Evolutionary conservation across 2,888 invertebrate genomes (phyloP), one percentile per base, ranked within the genome.

Genomic region (Agrochola lychnidis): DNA sequence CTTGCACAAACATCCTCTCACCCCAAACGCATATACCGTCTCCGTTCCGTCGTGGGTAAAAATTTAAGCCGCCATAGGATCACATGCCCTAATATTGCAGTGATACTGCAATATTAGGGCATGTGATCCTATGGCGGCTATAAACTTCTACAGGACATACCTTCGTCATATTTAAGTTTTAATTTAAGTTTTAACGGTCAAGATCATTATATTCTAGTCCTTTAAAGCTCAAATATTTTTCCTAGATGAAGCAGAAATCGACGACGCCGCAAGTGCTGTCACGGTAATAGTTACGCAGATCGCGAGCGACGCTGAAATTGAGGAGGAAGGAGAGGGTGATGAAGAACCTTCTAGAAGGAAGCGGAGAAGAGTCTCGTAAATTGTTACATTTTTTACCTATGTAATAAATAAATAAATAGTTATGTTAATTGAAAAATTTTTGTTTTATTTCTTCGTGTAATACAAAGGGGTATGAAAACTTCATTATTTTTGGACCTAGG

Each of bases 311-410:
- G 68, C 53, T 25, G 84, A 74, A n/a, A 89, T 45, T 16, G 89
- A 87, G 3, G 82, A 73, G 30, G 84, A 48, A 45, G 82, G 76
- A n/a, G 74, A 56, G 9, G 85, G 83, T n/a, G 89, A 92, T 51
- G 89, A 89, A 64, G 87, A 88, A 69, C 62, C 81, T n/a, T 68
- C 88, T 59, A 88, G 73, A 62, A 90, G 86, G 75, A 92, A 92
- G 79, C 88, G 91, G 12, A 89, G 89, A 82, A 89, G 92, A 84
- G 84, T 93, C 0, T 92, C 91, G 0, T 93, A 86, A 87, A 45
- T 40, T 36, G 10, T n/a, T 64, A 66, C 22, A 19, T 19, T 40
- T 9, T 40, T 45, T 57, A 36, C 25, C 19, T 69, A 36, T 36
- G 19, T 64, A 36, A 70, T 51, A 45, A 30, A 16, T 25, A 14